These are phyloP conservation scores for Oncorhynchus keta DNA, from an alignment of 2,113 vertebrate genomes.

Conservation along the genomic window DNA sequence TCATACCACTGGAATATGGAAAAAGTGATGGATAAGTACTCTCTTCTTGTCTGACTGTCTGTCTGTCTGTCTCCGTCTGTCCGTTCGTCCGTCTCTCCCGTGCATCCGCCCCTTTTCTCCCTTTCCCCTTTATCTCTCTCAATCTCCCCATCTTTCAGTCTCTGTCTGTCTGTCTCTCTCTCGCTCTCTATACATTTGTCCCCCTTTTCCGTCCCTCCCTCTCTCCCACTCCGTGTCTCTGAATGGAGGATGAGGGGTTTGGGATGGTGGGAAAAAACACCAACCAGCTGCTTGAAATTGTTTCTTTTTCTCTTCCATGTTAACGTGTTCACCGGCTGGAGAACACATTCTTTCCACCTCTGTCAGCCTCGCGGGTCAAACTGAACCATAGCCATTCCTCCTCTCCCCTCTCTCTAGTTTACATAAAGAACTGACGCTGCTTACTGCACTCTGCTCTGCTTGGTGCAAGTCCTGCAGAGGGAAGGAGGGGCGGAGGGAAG, in stretches of 20 bases:
- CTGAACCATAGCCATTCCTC: constrained; percentile 58
- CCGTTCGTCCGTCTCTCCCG: constrained; percentile 13
- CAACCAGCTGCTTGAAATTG: constrained; percentile 50
- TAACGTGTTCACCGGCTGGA: constrained; percentile 75
- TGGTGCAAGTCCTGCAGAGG: constrained; percentile 4
- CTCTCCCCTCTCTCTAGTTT: constrained; percentile 19
- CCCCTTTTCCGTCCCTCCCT: not conserved
- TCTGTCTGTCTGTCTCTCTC: not conserved
- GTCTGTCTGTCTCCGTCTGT: no score
- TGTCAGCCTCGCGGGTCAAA: constrained; percentile 68
- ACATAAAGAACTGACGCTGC: constrained; percentile 35
- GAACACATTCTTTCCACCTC: constrained; percentile 73
- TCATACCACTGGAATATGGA: constrained; percentile 15
- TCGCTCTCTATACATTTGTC: not conserved
- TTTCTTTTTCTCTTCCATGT: constrained; percentile 41
- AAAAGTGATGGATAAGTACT: not conserved
- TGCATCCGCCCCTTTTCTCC: constrained; percentile 8
- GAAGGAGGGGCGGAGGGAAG: constrained; percentile 11
- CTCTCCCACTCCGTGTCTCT: constrained; percentile 23
- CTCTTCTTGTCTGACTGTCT: not conserved
- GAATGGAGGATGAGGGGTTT: constrained; percentile 35
- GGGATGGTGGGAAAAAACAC: constrained; percentile 54
- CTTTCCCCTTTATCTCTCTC: constrained; percentile 1
- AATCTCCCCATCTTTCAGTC: not conserved
- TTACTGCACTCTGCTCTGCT: constrained; percentile 34